Base-by-base conservation (phyloP, 2,113 vertebrate genomes). In the Gobiocypris rarus region DNA sequence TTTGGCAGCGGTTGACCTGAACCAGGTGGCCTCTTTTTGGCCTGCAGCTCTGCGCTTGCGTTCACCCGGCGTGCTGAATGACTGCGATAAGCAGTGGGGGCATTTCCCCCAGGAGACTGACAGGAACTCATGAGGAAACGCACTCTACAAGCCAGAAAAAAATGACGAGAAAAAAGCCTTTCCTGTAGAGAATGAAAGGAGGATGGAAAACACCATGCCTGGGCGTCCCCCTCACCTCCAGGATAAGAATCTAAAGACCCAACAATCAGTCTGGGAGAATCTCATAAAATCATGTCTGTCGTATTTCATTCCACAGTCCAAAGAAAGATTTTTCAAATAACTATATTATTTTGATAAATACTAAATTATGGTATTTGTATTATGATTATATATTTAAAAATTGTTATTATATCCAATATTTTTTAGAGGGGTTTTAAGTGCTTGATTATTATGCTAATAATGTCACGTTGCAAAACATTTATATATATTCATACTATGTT, bases 61-160 rank as follows among this genome's bases (percentile, higher is more conserved):
- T 85, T 81, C 34, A 80, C 34, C 43, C 54, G 84, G 82, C 75
- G 38, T 56, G 84, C 63, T 71, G 56, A 34, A 79, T 86, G 71
- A 83, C 26, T 75, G 81, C 17, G 90, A 90, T 92, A 91, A 90
- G 89, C 78, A 88, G 83, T 45, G 24, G 15, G 85, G 88, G 89
- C 89, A 88, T 87, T 92, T 93, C 90, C 91, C 87, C 61, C 87
- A 65, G 48, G 84, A 89, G 88, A 85, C 85, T 89, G 87, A 88
- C 83, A 88, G 86, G 89, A 90, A 88, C 88, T 73, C 50, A 34
- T 24, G 84, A 93, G 92, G 90, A 92, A 93, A 87, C 82, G 48
- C n/a, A 86, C 84, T 89, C 85, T 87, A 83, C 85, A 89, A 84
- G 84, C 83, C 50, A 84, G 84, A 78, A 70, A 84, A 31, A 70